These are phyloP conservation scores for Brachycybe producta DNA, from an alignment of 2,888 invertebrate genomes.

Conservation along the genomic window DNA sequence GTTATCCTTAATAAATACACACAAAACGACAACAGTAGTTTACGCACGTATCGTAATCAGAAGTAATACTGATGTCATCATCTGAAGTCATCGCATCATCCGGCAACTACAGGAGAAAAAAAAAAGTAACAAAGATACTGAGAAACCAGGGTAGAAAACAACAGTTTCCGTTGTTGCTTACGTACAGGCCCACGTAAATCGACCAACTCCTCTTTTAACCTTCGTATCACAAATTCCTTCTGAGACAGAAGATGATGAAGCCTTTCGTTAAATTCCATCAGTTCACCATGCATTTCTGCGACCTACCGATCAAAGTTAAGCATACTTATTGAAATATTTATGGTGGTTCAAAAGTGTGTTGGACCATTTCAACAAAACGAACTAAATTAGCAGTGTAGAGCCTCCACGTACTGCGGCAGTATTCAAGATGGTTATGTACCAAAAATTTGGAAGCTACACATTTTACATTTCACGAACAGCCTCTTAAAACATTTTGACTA, in stretches of 20 bases:
- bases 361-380: too few relatives aligned
- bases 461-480: too few relatives aligned
- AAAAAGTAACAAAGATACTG: background rate
- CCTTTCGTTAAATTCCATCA: slow-evolving; percentile 81
- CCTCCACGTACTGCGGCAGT: too few relatives aligned
- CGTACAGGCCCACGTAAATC: slow-evolving; percentile 47
- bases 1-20: too few relatives aligned
- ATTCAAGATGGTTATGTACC: too few relatives aligned
- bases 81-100: slow-evolving; percentile 32
- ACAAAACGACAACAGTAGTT: background rate
- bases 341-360: background rate
- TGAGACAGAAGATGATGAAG: slow-evolving; percentile 54
- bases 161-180: background rate
- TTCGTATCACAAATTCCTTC: slow-evolving; percentile 47
- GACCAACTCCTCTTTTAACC: slow-evolving; percentile 49
- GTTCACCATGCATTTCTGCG: slow-evolving; percentile 86
- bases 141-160: background rate
- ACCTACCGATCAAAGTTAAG: slow-evolving; percentile 48
- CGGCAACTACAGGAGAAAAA: slow-evolving; percentile 26
- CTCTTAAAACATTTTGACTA: too few relatives aligned
- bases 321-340: background rate
- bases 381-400: too few relatives aligned
- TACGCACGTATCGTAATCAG: slow-evolving; percentile 26
- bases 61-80: slow-evolving; percentile 35
- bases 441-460: too few relatives aligned